A percentile compares a stretch with the other conserved stretches of the same genome.
phyloP scores from a whole-genome alignment of 2,888 invertebrate species.

The Chorisops tibialis region DNA sequence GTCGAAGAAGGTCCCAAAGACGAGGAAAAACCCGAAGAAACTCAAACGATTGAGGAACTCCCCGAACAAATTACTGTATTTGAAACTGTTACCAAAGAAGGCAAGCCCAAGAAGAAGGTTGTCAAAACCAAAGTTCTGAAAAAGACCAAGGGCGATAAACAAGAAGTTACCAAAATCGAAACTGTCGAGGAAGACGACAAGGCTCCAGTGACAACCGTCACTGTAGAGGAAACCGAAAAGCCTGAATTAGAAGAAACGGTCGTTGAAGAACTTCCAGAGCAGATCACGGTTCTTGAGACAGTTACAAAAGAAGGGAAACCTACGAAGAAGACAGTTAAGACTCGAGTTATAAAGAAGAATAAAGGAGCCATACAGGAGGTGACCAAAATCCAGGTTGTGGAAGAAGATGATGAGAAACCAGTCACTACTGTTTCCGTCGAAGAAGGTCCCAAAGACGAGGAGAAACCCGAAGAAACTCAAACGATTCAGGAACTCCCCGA shows the following conservation, averaged over 20 bases:
- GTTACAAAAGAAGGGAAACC: slow-evolving; percentile 40
- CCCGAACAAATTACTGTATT: slow-evolving; percentile 33
- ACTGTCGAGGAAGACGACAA: slow-evolving; percentile 43
- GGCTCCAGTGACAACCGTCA: slow-evolving; percentile 42
- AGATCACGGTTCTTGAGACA: slow-evolving; percentile 37
- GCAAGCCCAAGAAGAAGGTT: slow-evolving; percentile 45
- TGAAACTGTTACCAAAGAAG: slow-evolving; percentile 41
- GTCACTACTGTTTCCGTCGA: slow-evolving; percentile 40
- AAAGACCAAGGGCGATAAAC: slow-evolving; percentile 43
- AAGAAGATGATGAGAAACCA: slow-evolving; percentile 48
- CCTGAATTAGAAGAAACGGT: slow-evolving; percentile 39
- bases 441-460: slow-evolving; percentile 36
- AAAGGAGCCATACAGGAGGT: slow-evolving; percentile 41
- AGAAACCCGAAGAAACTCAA: slow-evolving; percentile 34
- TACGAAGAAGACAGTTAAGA: slow-evolving; percentile 38
- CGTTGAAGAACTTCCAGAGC: slow-evolving; percentile 38
- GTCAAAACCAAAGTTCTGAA: slow-evolving; percentile 42
- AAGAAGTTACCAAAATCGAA: slow-evolving; percentile 40
- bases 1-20: slow-evolving; percentile 39
- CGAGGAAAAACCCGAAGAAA: slow-evolving; percentile 40
- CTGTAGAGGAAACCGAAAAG: slow-evolving; percentile 33
- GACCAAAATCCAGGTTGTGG: slow-evolving; percentile 43
- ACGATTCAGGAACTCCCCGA: slow-evolving; percentile 40
- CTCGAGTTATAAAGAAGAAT: slow-evolving; percentile 34
- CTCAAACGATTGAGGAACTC: slow-evolving; percentile 39